Evolutionary conservation across 2,797 vertebrate species (phyloP).

Genomic region (Melanotaenia maccullochi): DNA sequence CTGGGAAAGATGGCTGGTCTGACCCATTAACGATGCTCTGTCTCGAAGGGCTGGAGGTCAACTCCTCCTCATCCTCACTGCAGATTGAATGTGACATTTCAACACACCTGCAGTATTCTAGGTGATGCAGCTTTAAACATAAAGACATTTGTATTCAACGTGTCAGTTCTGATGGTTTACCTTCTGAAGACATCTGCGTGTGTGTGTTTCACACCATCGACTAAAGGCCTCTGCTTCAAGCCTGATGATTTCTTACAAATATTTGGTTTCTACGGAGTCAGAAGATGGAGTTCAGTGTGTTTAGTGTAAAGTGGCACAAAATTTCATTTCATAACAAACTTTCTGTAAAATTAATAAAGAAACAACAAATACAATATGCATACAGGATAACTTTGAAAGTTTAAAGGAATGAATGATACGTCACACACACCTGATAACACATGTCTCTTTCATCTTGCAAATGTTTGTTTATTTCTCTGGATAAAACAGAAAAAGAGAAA

Average conservation of each 20-base stretch:
- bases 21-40: constrained; percentile 72
- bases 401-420: neutral
- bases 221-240: constrained; percentile 80
- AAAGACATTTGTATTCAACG: neutral
- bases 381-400: neutral
- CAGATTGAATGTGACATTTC: constrained; percentile 1
- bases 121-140: neutral
- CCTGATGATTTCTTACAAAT: constrained; percentile 54
- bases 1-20: constrained; percentile 35
- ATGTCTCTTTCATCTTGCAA: constrained; percentile 91
- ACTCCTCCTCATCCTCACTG: constrained; percentile 85
- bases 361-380: neutral
- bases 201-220: constrained; percentile 78
- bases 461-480: constrained; percentile 95
- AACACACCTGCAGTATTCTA: neutral
- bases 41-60: constrained; percentile 58
- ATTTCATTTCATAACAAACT: neutral
- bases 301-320: neutral
- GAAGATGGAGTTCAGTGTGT: constrained; percentile 14
- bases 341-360: neutral
- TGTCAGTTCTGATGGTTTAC: constrained; percentile 65
- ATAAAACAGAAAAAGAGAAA: constrained; percentile 18
- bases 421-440: constrained; percentile 83
- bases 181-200: constrained; percentile 79
- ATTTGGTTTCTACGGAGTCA: constrained; percentile 84